Evolutionary conservation across 2,888 invertebrate genomes (phyloP), one percentile per base, ranked within the genome.

Genomic region (Scelioninae gen. 1): DNA sequence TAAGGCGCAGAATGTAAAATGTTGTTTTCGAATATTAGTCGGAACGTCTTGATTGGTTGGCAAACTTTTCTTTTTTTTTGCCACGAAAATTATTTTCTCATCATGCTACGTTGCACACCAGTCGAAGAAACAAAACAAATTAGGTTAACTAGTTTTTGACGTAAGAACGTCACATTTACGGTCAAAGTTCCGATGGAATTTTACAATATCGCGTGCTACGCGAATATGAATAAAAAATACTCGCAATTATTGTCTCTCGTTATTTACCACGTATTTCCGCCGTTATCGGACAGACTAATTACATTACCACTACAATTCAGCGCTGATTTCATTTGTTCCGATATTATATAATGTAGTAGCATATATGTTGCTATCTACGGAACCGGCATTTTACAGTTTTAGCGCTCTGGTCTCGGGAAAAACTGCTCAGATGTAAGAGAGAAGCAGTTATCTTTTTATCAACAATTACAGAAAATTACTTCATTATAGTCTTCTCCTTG

Each of bases 111-210:
- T 51, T 60, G 49, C 16, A n/a, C 49, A 49, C 49, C 0, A 23
- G 32, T 76, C 45, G 51, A 79, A 58, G 71, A 84, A 83, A 83
- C 84, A 66, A 68, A 82, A 81, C 71, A 82, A 84, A 85, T 84
- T 84, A 78, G 83, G 84, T 85, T 84, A 85, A 85, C 81, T 76
- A 82, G 82, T 65, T 74, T 29, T 0, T 53, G 58, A 40, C 49
- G 51, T 16, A 34, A 66, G 58, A 62, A 53, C 56, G 60, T 72
- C 71, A 65, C 75, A 49, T 43, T 75, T 38, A 58, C 65, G 53
- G 65, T 16, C 11, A 10, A 53, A 53, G 43, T 77, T 68, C 16
- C 43, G 60, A 60, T 34, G 11, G 47, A 51, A 55, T 69, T 68
- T 47, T n/a, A 63, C 38, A 63, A 63, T 56, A 56, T 78, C 23